Percentiles rank a stretch among this genome's conserved stretches.
phyloP scores from a whole-genome alignment of 2,888 invertebrate genomes.

The Lapara coniferarum region DNA sequence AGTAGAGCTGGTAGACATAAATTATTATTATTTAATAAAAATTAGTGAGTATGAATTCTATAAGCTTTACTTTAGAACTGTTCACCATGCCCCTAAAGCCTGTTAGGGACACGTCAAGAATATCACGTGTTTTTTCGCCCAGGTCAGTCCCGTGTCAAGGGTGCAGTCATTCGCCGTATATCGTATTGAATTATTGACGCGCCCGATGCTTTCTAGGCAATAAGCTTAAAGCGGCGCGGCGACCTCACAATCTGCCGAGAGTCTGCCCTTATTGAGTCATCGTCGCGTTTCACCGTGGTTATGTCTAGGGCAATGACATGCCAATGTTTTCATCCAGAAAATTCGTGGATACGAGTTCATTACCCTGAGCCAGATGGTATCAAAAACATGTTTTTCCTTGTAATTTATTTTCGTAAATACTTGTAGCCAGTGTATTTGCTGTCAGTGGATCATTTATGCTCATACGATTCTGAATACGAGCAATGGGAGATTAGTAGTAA shows the following conservation, averaged over 20 bases:
- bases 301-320: conserved; percentile 29
- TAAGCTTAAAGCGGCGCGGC: conserved; percentile 29
- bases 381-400: not conserved
- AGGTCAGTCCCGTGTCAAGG: conserved; percentile 26
- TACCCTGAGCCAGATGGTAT: conserved; percentile 1
- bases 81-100: not conserved
- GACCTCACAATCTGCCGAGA: conserved; percentile 33
- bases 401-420: not conserved
- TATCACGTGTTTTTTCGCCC: not conserved
- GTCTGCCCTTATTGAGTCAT: conserved; percentile 41
- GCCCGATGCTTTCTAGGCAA: not conserved
- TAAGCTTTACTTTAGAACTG: not conserved
- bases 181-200: conserved; percentile 39
- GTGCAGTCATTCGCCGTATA: conserved; percentile 14
- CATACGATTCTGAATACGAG: too few species aligned
- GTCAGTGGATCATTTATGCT: too few species aligned
- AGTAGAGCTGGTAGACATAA: too few species aligned
- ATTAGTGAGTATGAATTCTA: too few species aligned
- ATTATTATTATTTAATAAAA: too few species aligned
- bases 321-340: conserved; percentile 7
- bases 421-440: too few species aligned
- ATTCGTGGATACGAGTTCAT: conserved; percentile 10
- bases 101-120: not conserved
- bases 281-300: conserved; percentile 23
- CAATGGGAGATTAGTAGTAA: too few species aligned